These are phyloP conservation scores for Atrina japonica DNA, from an alignment of 2,888 invertebrate genomes.

Conservation along the genomic window DNA sequence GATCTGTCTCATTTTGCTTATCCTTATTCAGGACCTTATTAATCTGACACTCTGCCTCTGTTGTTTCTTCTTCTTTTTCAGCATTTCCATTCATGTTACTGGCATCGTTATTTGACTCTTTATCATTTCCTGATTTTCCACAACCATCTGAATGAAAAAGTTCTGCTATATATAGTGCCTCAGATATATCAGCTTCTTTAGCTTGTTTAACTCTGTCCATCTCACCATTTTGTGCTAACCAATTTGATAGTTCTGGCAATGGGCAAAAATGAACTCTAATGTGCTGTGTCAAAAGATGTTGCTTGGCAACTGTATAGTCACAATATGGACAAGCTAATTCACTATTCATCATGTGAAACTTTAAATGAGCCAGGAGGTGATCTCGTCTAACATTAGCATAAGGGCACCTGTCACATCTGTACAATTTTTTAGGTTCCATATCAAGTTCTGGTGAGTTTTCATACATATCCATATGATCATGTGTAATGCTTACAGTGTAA, in stretches of 20 bases:
- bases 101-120: constrained; percentile 19
- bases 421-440: constrained; percentile 84
- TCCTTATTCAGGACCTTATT: background rate
- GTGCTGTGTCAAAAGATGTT: constrained; percentile 89
- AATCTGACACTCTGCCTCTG: background rate
- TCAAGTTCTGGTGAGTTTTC: constrained; percentile 68
- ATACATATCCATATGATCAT: constrained; percentile 75
- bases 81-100: background rate
- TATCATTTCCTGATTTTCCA: constrained; percentile 11
- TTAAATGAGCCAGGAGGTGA: constrained; percentile 88
- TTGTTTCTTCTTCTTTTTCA: constrained; percentile 7
- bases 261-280: constrained; percentile 87
- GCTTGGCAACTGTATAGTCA: constrained; percentile 89
- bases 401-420: constrained; percentile 89
- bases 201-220: constrained; percentile 66
- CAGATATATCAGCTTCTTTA: constrained; percentile 67
- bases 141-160: constrained; percentile 53
- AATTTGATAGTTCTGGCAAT: constrained; percentile 74
- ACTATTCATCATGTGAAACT: constrained; percentile 87
- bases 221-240: constrained; percentile 72
- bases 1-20: background rate
- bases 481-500: constrained; percentile 69
- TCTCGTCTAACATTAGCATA: constrained; percentile 88
- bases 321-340: constrained; percentile 90
- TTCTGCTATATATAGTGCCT: constrained; percentile 58